Evolutionary conservation across 2,888 invertebrate species (phyloP), one percentile per base, ranked within the genome.

Genomic region (Keiferia lycopersicella): DNA sequence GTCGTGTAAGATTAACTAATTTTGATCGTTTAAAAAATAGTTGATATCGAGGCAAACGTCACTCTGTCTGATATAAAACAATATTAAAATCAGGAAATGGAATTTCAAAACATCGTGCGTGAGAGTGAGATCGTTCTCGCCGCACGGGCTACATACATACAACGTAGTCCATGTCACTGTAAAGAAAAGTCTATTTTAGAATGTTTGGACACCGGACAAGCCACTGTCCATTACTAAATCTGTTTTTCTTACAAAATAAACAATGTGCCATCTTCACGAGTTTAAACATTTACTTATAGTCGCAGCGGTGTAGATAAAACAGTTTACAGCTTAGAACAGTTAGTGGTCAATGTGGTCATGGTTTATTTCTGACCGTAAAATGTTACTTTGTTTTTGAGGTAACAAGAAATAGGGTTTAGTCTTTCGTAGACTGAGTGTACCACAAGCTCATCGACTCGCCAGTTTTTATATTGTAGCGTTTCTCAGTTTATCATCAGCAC

Each of bases 191-290:
- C 3, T 45, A 45, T 45, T 45, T 45, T 45, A 45, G 45, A n/a
- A 45, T 45, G 45, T 45, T 45, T 45, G 45, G 45, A 45, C 45
- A 45, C 45, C 16, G 45, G 45, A 45, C 45, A 45, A 45, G 45
- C 12, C 39, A 39, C 60, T 58, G 50, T 11, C 26, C 58, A 59
- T 63, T 58, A 63, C 58, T 45, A 61, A 64, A 66, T 61, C 61
- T 71, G 71, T 74, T 72, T 70, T 63, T 64, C 58, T 64, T 66
- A 60, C 61, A 69, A 68, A 66, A 71, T 71, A 75, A 74, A 73
- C 75, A 67, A n/a, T 69, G 77, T 75, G 51, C 22, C 51, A 53
- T 22, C 51, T 53, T 53, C 51, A 53, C 22, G 51, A 22, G 22
- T 22, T 14, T 22, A 53, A 53, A 53, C 51, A 53, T 53, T 53